These are phyloP conservation scores for Thinocorus orbignyianus DNA, from an alignment of 2,113 vertebrate genomes.

Conservation along the genomic window DNA sequence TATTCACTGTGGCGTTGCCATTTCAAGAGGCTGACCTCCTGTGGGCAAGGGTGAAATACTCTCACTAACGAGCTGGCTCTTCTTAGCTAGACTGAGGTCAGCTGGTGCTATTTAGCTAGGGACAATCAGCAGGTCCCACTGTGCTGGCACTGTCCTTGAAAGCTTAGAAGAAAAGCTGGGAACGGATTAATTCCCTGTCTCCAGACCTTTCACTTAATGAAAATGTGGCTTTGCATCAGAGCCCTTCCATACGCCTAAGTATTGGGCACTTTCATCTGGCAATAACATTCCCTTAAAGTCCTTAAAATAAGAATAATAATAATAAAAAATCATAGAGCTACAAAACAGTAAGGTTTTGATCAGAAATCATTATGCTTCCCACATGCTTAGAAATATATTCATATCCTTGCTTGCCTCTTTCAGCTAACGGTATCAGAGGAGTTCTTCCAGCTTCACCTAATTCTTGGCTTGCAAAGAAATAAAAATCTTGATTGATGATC, in stretches of 20 bases:
- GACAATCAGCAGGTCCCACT: neutral
- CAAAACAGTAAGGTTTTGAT: neutral
- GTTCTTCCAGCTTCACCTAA: constrained; percentile 7
- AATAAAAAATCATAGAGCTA: neutral
- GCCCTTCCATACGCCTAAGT: neutral
- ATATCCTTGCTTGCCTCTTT: neutral
- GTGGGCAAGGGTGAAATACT: neutral
- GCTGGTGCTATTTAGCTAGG: neutral
- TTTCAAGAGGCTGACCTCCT: neutral
- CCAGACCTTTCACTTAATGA: neutral
- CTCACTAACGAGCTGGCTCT: neutral
- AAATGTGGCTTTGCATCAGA: neutral
- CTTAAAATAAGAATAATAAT: neutral
- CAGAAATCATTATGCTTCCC: neutral
- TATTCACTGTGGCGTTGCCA: too few relatives aligned
- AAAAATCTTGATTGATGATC: constrained; percentile 13
- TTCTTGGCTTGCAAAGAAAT: constrained; percentile 23
- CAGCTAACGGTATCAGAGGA: neutral
- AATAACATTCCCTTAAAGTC: neutral
- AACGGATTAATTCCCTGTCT: neutral
- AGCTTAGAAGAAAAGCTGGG: neutral
- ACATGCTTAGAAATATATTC: neutral
- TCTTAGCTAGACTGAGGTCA: neutral
- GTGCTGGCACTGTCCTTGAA: neutral
- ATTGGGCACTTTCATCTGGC: neutral